These are phyloP conservation scores for Syngnathus scovelli DNA, from an alignment of 2,113 vertebrate genomes.

Conservation along the genomic window DNA sequence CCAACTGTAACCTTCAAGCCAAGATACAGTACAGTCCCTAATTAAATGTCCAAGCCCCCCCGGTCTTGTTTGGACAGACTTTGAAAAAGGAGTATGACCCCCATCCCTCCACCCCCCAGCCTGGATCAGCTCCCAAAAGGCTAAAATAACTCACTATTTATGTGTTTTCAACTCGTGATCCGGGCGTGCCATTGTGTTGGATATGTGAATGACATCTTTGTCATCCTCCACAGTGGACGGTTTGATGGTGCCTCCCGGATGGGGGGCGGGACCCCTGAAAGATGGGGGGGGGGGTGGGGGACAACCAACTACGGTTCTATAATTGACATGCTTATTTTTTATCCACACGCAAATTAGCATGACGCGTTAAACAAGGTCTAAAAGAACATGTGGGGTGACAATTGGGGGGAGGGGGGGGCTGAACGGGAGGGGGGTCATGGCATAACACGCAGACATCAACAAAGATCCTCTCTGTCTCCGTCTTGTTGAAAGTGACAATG, in stretches of 20 bases:
- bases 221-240: constrained; percentile 25
- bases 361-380: constrained; percentile 64
- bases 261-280: constrained; percentile 28
- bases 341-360: constrained; percentile 60
- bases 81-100: background rate
- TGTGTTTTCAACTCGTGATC: constrained; percentile 5
- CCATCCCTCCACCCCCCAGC: background rate
- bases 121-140: background rate
- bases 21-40: background rate
- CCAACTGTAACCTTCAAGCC: too few relatives aligned
- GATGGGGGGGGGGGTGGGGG: constrained; percentile 16
- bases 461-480: constrained; percentile 66
- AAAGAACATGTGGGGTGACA: constrained; percentile 65
- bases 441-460: constrained; percentile 39
- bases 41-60: background rate
- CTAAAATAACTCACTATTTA: constrained; percentile 5
- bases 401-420: constrained; percentile 31
- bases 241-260: constrained; percentile 43
- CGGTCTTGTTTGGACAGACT: background rate
- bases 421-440: constrained; percentile 13
- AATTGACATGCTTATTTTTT: constrained; percentile 63
- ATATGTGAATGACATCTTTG: constrained; percentile 26
- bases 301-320: constrained; percentile 64
- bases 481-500: constrained; percentile 54
- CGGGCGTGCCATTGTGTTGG: background rate